phyloP scores from a whole-genome alignment of 2,888 invertebrate genomes.

The Patella pellucida region DNA sequence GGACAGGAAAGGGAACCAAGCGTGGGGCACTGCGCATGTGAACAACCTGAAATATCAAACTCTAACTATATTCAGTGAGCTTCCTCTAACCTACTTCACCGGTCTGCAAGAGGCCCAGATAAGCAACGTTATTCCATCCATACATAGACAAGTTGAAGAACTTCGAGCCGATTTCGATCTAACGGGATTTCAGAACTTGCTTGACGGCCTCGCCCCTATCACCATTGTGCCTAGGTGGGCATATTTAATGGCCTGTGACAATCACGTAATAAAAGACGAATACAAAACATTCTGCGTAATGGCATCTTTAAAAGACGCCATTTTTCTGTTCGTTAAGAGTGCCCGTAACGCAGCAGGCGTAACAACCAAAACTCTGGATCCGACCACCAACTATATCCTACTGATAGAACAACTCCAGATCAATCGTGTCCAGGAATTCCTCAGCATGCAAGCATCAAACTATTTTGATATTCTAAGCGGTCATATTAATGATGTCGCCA shows the following conservation, averaged over 20 bases:
- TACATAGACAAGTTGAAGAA: not conserved
- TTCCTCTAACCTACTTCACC: not conserved
- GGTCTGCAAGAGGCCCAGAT: not conserved
- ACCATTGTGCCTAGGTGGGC: not conserved
- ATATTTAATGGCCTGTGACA: not conserved
- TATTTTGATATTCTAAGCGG: not conserved
- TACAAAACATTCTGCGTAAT: not conserved
- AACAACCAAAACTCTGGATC: not conserved
- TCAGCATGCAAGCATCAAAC: not conserved
- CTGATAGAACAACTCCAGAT: not conserved
- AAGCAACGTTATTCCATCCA: not conserved
- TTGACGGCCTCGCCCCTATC: not conserved
- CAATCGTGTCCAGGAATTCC: not conserved
- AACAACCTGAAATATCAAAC: no score
- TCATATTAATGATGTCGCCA: not conserved
- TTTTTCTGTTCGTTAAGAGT: not conserved
- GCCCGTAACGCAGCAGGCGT: not conserved
- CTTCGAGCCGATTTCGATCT: not conserved
- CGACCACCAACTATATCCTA: not conserved
- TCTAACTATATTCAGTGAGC: no score
- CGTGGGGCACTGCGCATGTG: no score
- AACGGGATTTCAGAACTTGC: not conserved
- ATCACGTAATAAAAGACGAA: not conserved
- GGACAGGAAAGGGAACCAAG: not conserved
- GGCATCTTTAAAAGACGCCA: not conserved